phyloP scores from a whole-genome alignment of 1,140 invertebrate genomes.

The Polypedilum vanderplanki region DNA sequence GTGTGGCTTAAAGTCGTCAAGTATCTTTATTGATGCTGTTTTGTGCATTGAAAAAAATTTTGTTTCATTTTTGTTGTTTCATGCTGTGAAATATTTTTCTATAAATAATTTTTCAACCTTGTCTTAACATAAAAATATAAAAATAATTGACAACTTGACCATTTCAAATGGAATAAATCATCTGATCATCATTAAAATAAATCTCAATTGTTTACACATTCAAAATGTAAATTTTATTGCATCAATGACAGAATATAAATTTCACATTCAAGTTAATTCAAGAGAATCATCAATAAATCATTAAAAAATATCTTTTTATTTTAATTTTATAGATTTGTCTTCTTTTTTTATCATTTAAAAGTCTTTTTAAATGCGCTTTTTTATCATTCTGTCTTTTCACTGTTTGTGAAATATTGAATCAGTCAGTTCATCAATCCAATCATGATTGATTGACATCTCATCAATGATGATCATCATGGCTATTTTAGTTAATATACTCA shows the following conservation, averaged over 20 bases:
- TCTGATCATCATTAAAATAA: no score
- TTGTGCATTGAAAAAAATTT: no score
- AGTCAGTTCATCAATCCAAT: background rate
- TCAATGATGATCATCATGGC: background rate
- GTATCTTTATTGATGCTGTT: background rate
- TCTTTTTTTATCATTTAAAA: background rate
- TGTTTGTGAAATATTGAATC: background rate
- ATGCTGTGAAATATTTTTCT: background rate
- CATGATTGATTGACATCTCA: conserved; percentile 6
- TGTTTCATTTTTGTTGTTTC: no score
- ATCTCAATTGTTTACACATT: no score
- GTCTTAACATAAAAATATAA: no score
- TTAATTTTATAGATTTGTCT: no score
- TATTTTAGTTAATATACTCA: background rate
- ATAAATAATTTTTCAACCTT: no score
- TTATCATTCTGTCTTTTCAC: background rate
- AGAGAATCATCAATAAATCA: background rate
- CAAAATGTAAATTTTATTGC: background rate
- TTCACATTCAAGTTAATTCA: background rate
- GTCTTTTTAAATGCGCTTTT: background rate
- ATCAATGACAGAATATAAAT: conserved; percentile 13
- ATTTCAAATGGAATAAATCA: no score
- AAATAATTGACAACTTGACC: no score
- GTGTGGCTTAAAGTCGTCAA: background rate
- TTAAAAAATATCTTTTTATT: no score